phyloP scores from a whole-genome alignment of 2,888 invertebrate genomes.

The Dryococelus australis region DNA sequence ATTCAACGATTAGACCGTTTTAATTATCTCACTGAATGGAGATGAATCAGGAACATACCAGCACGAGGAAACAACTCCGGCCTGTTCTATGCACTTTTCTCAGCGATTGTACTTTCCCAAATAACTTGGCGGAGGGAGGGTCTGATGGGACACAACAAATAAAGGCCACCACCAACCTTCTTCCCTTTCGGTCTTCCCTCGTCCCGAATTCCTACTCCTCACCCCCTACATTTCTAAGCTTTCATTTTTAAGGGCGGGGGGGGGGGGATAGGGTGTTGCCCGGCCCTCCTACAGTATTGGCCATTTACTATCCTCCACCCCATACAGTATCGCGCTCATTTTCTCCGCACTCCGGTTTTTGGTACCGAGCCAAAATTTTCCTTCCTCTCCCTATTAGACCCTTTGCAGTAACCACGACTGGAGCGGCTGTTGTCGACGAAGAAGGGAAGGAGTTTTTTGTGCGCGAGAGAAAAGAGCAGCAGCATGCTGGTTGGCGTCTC shows the following conservation, averaged over 20 bases:
- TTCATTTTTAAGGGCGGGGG: background rate
- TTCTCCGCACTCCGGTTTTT: constrained; percentile 21
- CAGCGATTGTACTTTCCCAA: background rate
- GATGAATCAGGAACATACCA: background rate
- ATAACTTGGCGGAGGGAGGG: background rate
- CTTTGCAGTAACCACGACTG: background rate
- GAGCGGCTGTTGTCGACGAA: background rate
- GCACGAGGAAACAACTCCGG: background rate
- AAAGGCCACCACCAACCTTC: constrained; percentile 3
- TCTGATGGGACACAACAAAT: constrained; percentile 16
- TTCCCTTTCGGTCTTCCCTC: background rate
- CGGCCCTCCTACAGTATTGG: constrained; percentile 25
- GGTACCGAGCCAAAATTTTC: constrained; percentile 36
- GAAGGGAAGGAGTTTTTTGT: constrained; percentile 6
- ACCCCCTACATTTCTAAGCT: background rate
- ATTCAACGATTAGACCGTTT: no score
- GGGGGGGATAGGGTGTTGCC: background rate
- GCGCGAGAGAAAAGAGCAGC: constrained; percentile 22
- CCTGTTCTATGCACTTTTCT: background rate
- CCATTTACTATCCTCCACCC: constrained; percentile 23
- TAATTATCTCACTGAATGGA: background rate
- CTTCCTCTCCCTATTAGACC: constrained; percentile 34
- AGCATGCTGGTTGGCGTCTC: constrained; percentile 33
- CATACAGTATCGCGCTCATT: constrained; percentile 1
- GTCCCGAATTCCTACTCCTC: background rate